Percentiles rank a stretch among this genome's conserved stretches.
phyloP scores from a whole-genome alignment of 1,140 invertebrate species.

The Drosophila watanabei region DNA sequence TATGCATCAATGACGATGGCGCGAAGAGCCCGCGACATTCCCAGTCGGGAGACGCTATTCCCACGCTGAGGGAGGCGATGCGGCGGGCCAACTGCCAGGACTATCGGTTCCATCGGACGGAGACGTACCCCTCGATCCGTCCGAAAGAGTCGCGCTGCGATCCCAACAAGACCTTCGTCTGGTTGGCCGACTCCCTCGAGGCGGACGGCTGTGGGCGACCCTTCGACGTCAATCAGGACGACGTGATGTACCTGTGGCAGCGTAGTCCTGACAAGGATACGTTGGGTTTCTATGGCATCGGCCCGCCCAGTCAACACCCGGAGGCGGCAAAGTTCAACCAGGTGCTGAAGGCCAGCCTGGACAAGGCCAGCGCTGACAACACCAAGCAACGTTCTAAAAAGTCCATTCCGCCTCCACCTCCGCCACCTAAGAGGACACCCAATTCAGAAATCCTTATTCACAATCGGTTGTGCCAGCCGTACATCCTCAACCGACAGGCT shows the following conservation, averaged over 20 bases:
- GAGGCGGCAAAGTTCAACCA: constrained; percentile 46
- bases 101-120: constrained; percentile 8
- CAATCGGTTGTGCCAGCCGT: neutral
- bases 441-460: rapidly evolving
- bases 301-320: constrained; percentile 6
- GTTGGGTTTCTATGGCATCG: constrained; percentile 51
- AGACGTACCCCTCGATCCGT: constrained; percentile 48
- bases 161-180: neutral
- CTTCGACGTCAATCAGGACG: constrained; percentile 14
- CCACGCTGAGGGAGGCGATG: neutral
- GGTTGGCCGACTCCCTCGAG: constrained; percentile 24
- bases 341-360: constrained; percentile 16
- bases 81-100: constrained; percentile 33
- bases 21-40: neutral
- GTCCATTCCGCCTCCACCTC: neutral
- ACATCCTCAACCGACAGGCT: constrained; percentile 41
- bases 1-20: neutral
- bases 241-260: constrained; percentile 47
- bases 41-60: too few species aligned
- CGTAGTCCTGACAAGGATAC: constrained; percentile 52
- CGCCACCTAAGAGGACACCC: neutral
- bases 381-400: neutral
- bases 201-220: constrained; percentile 31
- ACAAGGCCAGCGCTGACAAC: constrained; percentile 19
- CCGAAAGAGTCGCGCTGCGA: constrained; percentile 28